A percentile compares a stretch with the other conserved stretches of the same genome.
Evolutionary conservation across 2,888 invertebrate genomes (phyloP).

Genomic region (Chloroclystis v-ata): DNA sequence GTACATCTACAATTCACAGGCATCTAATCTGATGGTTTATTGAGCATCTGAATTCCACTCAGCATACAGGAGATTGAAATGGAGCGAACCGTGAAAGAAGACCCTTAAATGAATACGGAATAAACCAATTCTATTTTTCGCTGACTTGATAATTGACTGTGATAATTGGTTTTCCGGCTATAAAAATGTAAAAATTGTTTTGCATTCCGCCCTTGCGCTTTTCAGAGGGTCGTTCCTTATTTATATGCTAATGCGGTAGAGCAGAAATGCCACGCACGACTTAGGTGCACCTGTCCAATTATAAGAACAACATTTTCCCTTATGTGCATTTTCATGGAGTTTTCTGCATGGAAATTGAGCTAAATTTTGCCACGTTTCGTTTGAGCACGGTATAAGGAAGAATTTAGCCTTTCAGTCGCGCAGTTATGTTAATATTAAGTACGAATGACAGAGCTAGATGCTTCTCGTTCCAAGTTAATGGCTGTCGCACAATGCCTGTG

Average conservation of each 20-base stretch:
- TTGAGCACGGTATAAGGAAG: slow-evolving; percentile 40
- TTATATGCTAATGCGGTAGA: slow-evolving; percentile 70
- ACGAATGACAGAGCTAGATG: slow-evolving; percentile 24
- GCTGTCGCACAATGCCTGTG: slow-evolving; percentile 14
- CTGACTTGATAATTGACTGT: slow-evolving; percentile 70
- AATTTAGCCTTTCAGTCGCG: slow-evolving; percentile 42
- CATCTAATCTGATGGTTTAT: slow-evolving; percentile 31
- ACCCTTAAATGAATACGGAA: slow-evolving; percentile 39
- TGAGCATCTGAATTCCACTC: slow-evolving; percentile 24
- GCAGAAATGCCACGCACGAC: slow-evolving; percentile 68
- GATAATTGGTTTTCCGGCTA: slow-evolving; percentile 72
- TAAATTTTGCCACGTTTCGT: slow-evolving; percentile 56
- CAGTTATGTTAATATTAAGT: slow-evolving; percentile 53
- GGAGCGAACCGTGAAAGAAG: slow-evolving; percentile 29
- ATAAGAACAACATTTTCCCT: slow-evolving; percentile 69
- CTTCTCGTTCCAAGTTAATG: slow-evolving; percentile 22
- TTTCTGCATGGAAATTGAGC: slow-evolving; percentile 63
- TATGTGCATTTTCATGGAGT: slow-evolving; percentile 68
- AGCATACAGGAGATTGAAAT: slow-evolving; percentile 29
- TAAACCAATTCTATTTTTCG: slow-evolving; percentile 55
- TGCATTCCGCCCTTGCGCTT: slow-evolving; percentile 50
- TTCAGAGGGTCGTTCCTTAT: slow-evolving; percentile 64
- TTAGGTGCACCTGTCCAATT: slow-evolving; percentile 72
- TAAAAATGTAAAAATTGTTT: slow-evolving; percentile 64
- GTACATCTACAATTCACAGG: slow-evolving; percentile 29